A percentile compares a stretch with the other conserved stretches of the same genome.
Evolutionary conservation across 2,113 vertebrate species (phyloP).

Genomic region (Ranitomeya variabilis): DNA sequence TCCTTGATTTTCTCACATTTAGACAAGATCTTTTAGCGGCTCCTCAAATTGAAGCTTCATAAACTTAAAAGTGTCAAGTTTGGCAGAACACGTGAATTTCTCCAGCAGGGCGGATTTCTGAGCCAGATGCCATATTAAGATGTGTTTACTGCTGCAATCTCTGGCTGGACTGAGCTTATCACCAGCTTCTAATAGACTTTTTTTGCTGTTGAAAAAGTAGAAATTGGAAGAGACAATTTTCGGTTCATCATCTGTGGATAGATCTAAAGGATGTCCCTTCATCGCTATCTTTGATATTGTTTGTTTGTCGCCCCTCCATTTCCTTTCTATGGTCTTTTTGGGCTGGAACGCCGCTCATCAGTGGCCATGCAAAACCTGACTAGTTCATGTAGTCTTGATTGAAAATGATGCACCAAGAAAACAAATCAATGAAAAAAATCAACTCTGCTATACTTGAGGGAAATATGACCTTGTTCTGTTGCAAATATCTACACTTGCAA

Average conservation of each 20-base stretch:
- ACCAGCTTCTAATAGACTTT: conserved; percentile 6
- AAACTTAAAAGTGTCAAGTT: conserved; percentile 53
- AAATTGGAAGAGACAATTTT: not conserved
- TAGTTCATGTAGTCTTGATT: no score
- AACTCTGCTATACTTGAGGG: no score
- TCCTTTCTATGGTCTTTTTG: no score
- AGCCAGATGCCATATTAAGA: not conserved
- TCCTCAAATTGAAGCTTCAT: conserved; percentile 44
- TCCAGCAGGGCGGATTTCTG: conserved; percentile 25
- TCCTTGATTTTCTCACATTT: conserved; percentile 43
- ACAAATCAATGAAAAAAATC: no score
- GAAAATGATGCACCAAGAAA: no score
- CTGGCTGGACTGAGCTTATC: conserved; percentile 22
- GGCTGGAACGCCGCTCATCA: no score
- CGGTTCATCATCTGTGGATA: not conserved
- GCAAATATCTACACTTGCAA: no score
- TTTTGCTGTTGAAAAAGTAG: conserved; percentile 12
- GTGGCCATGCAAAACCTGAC: no score
- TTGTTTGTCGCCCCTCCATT: no score
- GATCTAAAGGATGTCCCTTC: not conserved
- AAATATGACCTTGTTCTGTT: no score
- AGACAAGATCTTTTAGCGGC: conserved; percentile 28
- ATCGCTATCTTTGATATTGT: not conserved
- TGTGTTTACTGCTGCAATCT: conserved; percentile 23
- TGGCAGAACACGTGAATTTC: not conserved